These are phyloP conservation scores for Machimus atricapillus DNA, from an alignment of 2,888 invertebrate species.

Conservation along the genomic window DNA sequence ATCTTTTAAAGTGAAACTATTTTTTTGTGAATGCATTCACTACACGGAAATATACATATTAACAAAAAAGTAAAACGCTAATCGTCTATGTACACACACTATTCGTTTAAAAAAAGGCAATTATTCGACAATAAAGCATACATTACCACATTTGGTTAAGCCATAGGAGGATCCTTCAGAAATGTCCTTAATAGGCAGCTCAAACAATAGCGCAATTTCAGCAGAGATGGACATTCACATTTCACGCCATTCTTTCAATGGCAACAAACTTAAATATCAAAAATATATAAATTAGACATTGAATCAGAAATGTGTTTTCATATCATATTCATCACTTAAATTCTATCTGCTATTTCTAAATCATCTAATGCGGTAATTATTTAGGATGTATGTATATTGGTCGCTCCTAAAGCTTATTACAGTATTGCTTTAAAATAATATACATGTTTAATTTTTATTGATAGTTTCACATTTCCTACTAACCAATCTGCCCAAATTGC, in stretches of 20 bases:
- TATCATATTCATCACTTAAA: neutral
- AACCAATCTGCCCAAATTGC: neutral
- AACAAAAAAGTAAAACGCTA: neutral
- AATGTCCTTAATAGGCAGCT: conserved; percentile 1
- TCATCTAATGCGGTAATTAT: neutral
- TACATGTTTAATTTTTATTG: neutral
- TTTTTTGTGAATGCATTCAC: neutral
- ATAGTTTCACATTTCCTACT: neutral
- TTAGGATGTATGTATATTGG: neutral
- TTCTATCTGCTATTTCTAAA: neutral
- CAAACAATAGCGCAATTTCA: neutral
- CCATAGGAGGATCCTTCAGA: neutral
- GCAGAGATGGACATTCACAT: conserved; percentile 17
- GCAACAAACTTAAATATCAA: conserved; percentile 47
- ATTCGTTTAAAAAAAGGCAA: neutral
- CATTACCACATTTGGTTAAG: conserved; percentile 3
- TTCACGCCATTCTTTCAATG: conserved; percentile 46
- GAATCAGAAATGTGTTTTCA: neutral
- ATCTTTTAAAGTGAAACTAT: neutral
- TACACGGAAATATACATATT: neutral
- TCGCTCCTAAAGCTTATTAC: neutral
- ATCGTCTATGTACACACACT: neutral
- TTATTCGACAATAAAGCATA: conserved; percentile 9
- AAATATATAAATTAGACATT: conserved; percentile 9
- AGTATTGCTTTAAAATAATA: neutral